A percentile compares a stretch with the other conserved stretches of the same genome.
These are phyloP conservation scores for Heliornis fulica DNA, from an alignment of 2,113 vertebrate species.

Conservation along the genomic window DNA sequence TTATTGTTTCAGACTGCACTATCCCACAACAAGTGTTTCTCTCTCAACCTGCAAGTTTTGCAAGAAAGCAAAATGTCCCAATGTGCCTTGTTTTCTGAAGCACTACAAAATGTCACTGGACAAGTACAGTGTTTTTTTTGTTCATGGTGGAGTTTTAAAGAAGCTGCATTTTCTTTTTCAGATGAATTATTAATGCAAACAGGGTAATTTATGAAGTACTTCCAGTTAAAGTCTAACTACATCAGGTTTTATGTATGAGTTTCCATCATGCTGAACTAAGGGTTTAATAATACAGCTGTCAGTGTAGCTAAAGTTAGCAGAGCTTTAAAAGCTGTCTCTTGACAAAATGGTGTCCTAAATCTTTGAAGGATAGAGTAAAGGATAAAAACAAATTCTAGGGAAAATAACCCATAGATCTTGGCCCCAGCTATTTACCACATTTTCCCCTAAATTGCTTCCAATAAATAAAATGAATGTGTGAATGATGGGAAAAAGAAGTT, in stretches of 20 bases:
- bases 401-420: background rate
- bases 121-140: background rate
- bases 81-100: background rate
- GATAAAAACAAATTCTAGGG: background rate
- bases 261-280: conserved; percentile 21
- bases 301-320: conserved; percentile 17
- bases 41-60: background rate
- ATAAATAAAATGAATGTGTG: background rate
- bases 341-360: background rate
- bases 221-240: background rate
- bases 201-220: conserved; percentile 5
- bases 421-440: background rate
- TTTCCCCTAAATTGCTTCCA: background rate
- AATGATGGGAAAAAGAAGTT: background rate
- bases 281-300: conserved; percentile 53
- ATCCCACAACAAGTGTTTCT: background rate
- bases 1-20: background rate
- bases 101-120: background rate
- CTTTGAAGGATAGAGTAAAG: background rate
- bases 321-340: background rate
- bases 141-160: background rate
- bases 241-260: background rate
- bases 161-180: background rate
- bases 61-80: background rate
- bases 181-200: conserved; percentile 14